These are phyloP conservation scores for Cladopsammia gracilis DNA, from an alignment of 64 coral and sea anemone species.

Conservation along the genomic window DNA sequence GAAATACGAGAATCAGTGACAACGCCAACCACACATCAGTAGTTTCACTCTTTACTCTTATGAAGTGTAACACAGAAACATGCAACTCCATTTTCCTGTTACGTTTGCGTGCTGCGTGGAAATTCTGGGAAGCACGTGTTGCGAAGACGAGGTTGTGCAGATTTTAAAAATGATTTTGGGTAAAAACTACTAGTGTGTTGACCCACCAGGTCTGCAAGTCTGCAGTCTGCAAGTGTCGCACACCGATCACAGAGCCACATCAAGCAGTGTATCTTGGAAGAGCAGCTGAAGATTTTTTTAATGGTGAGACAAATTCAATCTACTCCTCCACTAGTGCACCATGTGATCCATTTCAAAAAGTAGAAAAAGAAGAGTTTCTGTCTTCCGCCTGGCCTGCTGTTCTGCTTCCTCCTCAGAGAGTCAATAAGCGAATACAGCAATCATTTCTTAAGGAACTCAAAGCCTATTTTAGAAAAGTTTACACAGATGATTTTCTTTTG, in stretches of 20 bases:
- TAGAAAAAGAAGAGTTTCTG: conserved; percentile 15
- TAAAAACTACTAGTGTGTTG: no score
- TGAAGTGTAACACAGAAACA: no score
- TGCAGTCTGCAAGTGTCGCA: no score
- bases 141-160: no score
- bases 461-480: not conserved
- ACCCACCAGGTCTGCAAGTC: no score
- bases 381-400: not conserved
- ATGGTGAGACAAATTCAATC: not conserved
- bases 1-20: no score
- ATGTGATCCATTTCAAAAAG: not conserved
- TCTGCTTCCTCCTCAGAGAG: not conserved
- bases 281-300: conserved; percentile 31
- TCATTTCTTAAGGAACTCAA: not conserved
- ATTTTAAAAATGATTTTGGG: no score
- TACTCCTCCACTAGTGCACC: not conserved
- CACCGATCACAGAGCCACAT: not conserved
- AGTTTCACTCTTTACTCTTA: no score
- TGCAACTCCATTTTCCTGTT: no score
- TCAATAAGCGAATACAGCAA: not conserved
- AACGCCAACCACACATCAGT: no score
- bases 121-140: no score
- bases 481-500: not conserved
- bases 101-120: no score
- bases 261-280: not conserved